Percentiles rank a stretch among this genome's conserved stretches.
Evolutionary conservation across 1,140 invertebrate species (phyloP).

Genomic region (Halyomorpha halys): DNA sequence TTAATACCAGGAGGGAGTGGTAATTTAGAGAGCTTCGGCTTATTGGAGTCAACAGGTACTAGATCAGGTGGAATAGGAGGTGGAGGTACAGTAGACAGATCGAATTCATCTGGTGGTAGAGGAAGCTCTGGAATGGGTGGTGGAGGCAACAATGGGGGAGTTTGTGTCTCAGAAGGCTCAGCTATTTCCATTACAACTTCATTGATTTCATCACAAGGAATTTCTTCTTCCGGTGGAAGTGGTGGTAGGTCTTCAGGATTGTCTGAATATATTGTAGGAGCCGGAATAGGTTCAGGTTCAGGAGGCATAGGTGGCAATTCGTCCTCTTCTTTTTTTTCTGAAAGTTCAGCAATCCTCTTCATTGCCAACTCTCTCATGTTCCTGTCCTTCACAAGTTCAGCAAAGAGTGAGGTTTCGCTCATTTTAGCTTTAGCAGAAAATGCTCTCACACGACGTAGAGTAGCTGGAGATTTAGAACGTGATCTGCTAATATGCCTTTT

Average conservation of each 20-base stretch:
- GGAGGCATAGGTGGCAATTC: neutral
- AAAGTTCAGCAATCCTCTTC: conserved; percentile 53
- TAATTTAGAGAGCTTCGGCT: conserved; percentile 45
- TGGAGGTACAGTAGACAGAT: conserved; percentile 33
- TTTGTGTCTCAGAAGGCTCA: conserved; percentile 7
- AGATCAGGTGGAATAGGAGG: conserved; percentile 30
- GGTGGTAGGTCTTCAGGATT: conserved; percentile 4
- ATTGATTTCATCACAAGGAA: conserved; percentile 8
- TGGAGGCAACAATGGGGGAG: conserved; percentile 29
- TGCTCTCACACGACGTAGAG: conserved; percentile 27
- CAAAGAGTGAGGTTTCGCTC: conserved; percentile 74
- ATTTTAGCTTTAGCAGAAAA: conserved; percentile 49
- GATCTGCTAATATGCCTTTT: conserved; percentile 18
- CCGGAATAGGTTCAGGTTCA: neutral
- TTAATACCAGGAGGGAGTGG: conserved; percentile 77
- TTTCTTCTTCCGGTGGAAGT: neutral
- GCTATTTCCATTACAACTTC: neutral
- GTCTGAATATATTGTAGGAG: neutral
- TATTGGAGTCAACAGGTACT: conserved; percentile 34
- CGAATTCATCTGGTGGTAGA: conserved; percentile 28
- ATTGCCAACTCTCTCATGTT: conserved; percentile 64
- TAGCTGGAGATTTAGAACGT: conserved; percentile 26
- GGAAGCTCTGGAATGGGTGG: conserved; percentile 29
- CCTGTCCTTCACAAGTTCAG: conserved; percentile 73
- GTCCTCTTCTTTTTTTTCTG: conserved; percentile 44